These are phyloP conservation scores for Spicauda simplicius DNA, from an alignment of 2,888 invertebrate species.

Conservation along the genomic window DNA sequence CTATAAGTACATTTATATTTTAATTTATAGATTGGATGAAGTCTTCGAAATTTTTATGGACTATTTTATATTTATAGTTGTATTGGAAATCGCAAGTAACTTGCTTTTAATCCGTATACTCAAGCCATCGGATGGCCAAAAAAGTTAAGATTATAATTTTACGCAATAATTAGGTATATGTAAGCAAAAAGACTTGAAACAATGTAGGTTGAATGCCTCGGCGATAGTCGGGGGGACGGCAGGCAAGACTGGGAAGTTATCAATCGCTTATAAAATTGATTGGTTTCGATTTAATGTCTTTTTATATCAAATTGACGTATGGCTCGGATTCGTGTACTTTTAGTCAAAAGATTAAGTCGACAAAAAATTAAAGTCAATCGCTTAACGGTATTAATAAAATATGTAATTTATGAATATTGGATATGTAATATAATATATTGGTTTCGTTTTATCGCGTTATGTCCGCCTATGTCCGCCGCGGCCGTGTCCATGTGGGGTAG, in stretches of 20 bases:
- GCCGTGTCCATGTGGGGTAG: slow-evolving; percentile 61
- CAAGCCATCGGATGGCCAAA: slow-evolving; percentile 33
- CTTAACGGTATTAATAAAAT: slow-evolving; percentile 3
- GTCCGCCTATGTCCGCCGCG: slow-evolving; percentile 51
- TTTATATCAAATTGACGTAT: background rate
- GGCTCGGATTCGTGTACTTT: too few species aligned
- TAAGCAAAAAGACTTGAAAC: slow-evolving; percentile 27
- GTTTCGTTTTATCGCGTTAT: slow-evolving; percentile 34
- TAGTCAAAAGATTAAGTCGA: background rate
- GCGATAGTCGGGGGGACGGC: background rate
- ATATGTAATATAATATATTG: slow-evolving; percentile 11
- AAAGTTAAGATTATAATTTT: slow-evolving; percentile 18
- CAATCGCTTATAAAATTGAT: slow-evolving; percentile 36
- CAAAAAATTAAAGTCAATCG: slow-evolving; percentile 5
- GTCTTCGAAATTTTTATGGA: slow-evolving; percentile 6
- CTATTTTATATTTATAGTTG: slow-evolving; percentile 17
- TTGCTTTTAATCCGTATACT: slow-evolving; percentile 14
- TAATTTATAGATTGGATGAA: slow-evolving; percentile 14
- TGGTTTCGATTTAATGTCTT: slow-evolving; percentile 14
- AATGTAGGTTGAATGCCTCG: slow-evolving; percentile 5
- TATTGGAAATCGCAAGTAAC: slow-evolving; percentile 22
- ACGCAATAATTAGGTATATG: slow-evolving; percentile 27
- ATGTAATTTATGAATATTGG: slow-evolving; percentile 2
- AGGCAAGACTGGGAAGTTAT: slow-evolving; percentile 24
- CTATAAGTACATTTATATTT: background rate